phyloP scores from a whole-genome alignment of 2,888 invertebrate genomes.

The Cephus nigrinus region DNA sequence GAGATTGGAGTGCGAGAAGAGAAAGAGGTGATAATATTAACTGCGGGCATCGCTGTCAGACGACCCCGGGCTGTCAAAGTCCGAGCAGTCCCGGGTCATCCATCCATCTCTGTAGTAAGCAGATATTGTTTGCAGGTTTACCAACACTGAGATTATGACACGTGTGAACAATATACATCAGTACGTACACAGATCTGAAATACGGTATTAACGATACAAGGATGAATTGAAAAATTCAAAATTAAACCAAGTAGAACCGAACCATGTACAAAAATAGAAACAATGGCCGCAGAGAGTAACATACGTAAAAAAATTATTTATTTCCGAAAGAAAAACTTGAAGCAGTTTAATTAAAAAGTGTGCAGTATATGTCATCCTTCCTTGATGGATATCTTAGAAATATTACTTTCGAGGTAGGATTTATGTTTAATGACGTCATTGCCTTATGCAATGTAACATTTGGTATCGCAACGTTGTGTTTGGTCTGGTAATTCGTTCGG shows the following conservation, averaged over 20 bases:
- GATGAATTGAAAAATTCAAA: not conserved
- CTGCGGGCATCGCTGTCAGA: constrained; percentile 46
- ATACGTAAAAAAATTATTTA: not conserved
- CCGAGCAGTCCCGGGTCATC: constrained; percentile 38
- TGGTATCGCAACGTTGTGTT: not conserved
- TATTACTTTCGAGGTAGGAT: no score
- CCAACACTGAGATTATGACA: not conserved
- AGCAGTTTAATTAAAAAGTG: not conserved
- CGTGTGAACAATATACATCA: not conserved
- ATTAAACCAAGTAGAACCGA: not conserved
- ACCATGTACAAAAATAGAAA: not conserved
- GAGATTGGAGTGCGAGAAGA: constrained; percentile 23
- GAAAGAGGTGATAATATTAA: constrained; percentile 32
- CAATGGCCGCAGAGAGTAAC: not conserved
- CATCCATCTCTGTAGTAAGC: constrained; percentile 27
- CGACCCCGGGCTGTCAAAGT: constrained; percentile 61
- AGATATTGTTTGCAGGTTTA: constrained; percentile 33
- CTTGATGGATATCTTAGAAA: no score
- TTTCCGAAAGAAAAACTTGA: not conserved
- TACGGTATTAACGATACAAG: not conserved
- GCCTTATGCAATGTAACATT: not conserved
- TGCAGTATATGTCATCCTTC: no score
- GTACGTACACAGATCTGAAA: not conserved
- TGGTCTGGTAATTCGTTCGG: not conserved
- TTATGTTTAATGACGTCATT: no score